Evolutionary conservation across 2,113 vertebrate species (phyloP).

Genomic region (Girardinichthys multiradiatus): DNA sequence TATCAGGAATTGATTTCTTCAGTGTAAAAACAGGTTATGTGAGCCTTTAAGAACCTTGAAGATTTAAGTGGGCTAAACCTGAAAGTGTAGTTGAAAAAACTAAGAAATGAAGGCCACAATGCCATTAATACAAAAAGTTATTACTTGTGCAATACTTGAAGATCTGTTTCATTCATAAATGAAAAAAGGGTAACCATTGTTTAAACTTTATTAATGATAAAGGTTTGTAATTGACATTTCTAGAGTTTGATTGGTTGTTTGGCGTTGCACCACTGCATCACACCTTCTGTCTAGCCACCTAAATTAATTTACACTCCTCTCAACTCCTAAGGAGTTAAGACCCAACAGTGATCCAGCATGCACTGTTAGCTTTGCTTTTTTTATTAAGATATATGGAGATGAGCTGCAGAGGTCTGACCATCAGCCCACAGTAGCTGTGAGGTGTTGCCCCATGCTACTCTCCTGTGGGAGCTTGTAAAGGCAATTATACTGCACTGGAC

Average conservation of each 20-base stretch:
- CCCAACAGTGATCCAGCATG: slow-evolving; percentile 4
- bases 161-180: not conserved
- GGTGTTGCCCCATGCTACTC: slow-evolving; percentile 10
- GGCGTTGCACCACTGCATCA: not conserved
- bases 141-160: not conserved
- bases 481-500: slow-evolving; percentile 39
- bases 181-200: too few relatives aligned
- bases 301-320: not conserved
- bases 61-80: not conserved
- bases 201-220: too few relatives aligned
- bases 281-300: not conserved
- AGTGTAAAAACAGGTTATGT: not conserved
- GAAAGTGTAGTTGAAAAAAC: too few relatives aligned
- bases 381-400: slow-evolving; percentile 33
- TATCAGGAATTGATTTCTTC: not conserved
- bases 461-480: slow-evolving; percentile 26
- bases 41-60: not conserved
- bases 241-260: too few relatives aligned
- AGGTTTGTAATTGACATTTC: too few relatives aligned
- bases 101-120: too few relatives aligned
- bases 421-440: slow-evolving; percentile 28
- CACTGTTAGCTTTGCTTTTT: slow-evolving; percentile 19
- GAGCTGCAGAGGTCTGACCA: slow-evolving; percentile 27
- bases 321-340: not conserved
- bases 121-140: not conserved